phyloP scores from a whole-genome alignment of 53 echinoderm and acorn worm species.

The Holothuria leucospilota region DNA sequence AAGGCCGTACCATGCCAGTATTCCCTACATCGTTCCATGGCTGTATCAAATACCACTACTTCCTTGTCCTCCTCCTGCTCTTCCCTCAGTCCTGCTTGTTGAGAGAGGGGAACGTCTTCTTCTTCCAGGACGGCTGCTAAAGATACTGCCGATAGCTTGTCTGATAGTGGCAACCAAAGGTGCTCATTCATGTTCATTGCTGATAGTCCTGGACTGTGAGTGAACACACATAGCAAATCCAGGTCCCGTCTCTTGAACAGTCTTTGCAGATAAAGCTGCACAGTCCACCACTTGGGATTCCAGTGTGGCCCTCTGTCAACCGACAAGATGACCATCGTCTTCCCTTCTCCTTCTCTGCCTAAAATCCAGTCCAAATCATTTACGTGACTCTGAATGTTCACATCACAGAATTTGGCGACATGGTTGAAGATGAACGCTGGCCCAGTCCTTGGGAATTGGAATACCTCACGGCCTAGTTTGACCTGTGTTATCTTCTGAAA shows the following conservation, averaged over 20 bases:
- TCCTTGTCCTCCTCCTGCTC: neutral
- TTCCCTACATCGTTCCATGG: neutral
- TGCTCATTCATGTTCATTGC: slow-evolving; percentile 23
- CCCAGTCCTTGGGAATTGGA: no score
- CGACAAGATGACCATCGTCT: no score
- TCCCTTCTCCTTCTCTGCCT: no score
- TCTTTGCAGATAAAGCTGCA: neutral
- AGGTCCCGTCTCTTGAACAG: neutral
- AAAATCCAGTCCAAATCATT: no score
- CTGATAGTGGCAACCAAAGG: slow-evolving; percentile 1
- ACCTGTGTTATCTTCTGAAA: no score
- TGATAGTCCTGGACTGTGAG: slow-evolving; percentile 14
- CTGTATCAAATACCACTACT: neutral
- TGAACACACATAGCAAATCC: neutral
- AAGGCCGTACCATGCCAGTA: no score
- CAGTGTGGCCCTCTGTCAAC: no score
- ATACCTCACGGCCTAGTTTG: no score
- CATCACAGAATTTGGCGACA: no score
- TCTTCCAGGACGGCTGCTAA: neutral
- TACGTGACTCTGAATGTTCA: no score
- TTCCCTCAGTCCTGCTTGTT: neutral
- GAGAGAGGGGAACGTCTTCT: neutral
- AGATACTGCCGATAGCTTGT: neutral
- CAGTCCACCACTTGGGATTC: neutral
- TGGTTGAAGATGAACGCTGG: no score